A percentile compares a stretch with the other conserved stretches of the same genome.
phyloP scores from a whole-genome alignment of 2,888 invertebrate species.

The Spisula solida region DNA sequence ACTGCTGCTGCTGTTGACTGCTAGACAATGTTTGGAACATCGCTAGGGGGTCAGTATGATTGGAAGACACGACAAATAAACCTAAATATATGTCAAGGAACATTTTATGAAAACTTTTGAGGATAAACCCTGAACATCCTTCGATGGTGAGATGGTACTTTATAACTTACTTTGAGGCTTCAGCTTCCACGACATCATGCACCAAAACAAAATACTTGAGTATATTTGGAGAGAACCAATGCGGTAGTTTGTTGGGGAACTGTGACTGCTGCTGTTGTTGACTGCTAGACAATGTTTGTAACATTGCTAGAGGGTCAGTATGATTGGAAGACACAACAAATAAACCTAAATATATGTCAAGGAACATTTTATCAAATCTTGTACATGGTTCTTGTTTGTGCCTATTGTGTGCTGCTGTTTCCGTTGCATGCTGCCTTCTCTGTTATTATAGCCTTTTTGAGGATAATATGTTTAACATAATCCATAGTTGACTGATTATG shows the following conservation, averaged over 20 bases:
- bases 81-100: constrained; percentile 80
- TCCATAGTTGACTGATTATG: not conserved
- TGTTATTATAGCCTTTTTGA: too few relatives aligned
- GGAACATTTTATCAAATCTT: not conserved
- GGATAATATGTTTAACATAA: not conserved
- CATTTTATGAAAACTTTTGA: not conserved
- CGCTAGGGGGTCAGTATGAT: constrained; percentile 91
- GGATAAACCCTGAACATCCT: not conserved
- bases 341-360: constrained; percentile 85
- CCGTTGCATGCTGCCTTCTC: too few relatives aligned
- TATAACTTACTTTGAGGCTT: constrained; percentile 93
- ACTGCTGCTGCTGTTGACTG: constrained; percentile 91
- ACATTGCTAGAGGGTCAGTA: constrained; percentile 92
- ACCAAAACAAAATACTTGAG: constrained; percentile 95
- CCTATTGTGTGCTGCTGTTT: too few relatives aligned
- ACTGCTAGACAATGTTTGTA: constrained; percentile 92
- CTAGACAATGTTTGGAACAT: constrained; percentile 93
- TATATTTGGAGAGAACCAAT: constrained; percentile 91
- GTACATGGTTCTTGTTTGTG: too few relatives aligned
- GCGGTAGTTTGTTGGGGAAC: constrained; percentile 86
- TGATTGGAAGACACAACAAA: constrained; percentile 89
- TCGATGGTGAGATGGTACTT: too few relatives aligned
- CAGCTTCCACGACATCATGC: constrained; percentile 92
- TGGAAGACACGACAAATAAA: constrained; percentile 89
- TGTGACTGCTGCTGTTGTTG: constrained; percentile 90